Base-by-base conservation (phyloP, 2,888 invertebrate species). In the Dolomedes plantarius region DNA sequence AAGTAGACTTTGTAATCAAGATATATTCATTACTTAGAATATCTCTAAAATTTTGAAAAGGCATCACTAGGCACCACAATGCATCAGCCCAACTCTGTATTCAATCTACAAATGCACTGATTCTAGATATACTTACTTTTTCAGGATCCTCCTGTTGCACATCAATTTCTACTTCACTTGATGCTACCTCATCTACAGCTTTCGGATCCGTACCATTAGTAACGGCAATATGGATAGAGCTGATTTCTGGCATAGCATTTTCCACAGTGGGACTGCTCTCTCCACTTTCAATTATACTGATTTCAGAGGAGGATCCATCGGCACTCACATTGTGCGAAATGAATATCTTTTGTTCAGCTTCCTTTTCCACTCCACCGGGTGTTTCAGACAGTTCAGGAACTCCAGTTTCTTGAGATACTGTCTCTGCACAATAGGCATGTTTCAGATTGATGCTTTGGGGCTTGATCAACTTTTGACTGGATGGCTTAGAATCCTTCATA, bases 361-460 rank as follows among this genome's bases (percentile, higher is more conserved):
- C 68, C 19, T 75, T 67, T n/a, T 73, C 41, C 32, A 67, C 28
- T 32, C 56, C 41, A 56, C 19, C 28, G 39, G 46, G 28, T 16
- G 56, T 13, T 9, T 71, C 69, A n/a, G 87, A 76, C 7, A 85
- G 31, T 69, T 87, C 88, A 19, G 86, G 83, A 39, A 81, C 87
- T 39, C 87, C 86, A 29, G 82, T 85, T 72, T 87, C 86, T 64
- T 87, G 82, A 0, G 86, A 86, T 6, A 79, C 87, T 23, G 76
- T 80, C 56, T 72, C 86, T 19, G 86, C 64, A 69, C 23, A 16
- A 1, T 16, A 32, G n/a, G 32, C 31, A 27, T 11, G 65, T n/a
- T 67, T 56, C 16, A n/a, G 16, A n/a, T 29, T 27, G 7, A 62
- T 62, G 2, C 62, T 62, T 23, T 62, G 65, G 23, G 56, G 56